Evolutionary conservation across 2,797 vertebrate genomes (phyloP), one percentile per base, ranked within the genome.

Genomic region (Adelosebastes latens): DNA sequence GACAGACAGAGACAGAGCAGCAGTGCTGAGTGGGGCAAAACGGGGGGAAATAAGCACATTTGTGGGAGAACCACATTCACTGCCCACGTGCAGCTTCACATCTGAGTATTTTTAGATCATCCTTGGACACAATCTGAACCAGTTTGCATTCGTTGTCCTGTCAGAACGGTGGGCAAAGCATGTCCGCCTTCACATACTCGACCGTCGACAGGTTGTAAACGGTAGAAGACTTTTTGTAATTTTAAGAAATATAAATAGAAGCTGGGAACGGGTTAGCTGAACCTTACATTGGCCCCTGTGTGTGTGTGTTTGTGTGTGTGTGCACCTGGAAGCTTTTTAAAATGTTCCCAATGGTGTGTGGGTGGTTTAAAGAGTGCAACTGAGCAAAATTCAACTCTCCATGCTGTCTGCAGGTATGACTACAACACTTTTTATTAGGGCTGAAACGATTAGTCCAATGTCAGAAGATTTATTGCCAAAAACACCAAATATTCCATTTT

Each of bases 11-110:
- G 81, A 72, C 77, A 71, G 79, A 75, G 75, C 73, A 49, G 80
- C 72, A 82, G 60, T 83, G 88, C 87, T 79, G 83, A 91, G 87
- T 87, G 66, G 32, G 66, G 71, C 64, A 14, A 60, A 73, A 75
- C 60, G 12, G 46, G 55, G 11, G 52, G 14, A 6, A 20, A 29
- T 13, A 42, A 71, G 63, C 29, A 31, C 69, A 74, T 87, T 79
- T 74, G 77, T 25, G 69, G 69, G 67, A 71, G 73, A 82, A 18
- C 34, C 62, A 64, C 81, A 69, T 58, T 72, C 53, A n/a, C 70
- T 7, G 74, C 60, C 75, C 70, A 70, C 14, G 58, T 77, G 75
- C 75, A 5, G 72, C 72, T 80, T 68, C 71, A 56, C 74, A 52
- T 83, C 73, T 0, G 2, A 74, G 83, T 85, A 78, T 86, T 84